Evolutionary conservation across 2,113 vertebrate species (phyloP), one percentile per base, ranked within the genome.

Genomic region (western clawed frog (Xenopus tropicalis)): DNA sequence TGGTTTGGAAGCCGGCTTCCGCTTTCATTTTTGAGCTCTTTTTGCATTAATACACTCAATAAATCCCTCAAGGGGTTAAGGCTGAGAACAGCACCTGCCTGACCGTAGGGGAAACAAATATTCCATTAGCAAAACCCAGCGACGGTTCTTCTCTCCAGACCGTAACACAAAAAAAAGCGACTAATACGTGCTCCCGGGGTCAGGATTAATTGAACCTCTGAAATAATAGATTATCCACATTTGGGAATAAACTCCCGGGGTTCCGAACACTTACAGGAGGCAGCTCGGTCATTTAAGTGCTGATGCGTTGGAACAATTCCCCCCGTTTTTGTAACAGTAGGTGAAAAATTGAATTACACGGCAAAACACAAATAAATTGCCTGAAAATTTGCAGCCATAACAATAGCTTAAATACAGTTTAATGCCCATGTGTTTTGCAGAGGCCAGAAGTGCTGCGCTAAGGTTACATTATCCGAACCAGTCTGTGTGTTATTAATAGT

Each of bases 181-280:
- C 61, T 42, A 61, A 54, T 63, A 69, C 46, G 14, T 14, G 37
- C 58, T 67, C 66, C 63, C 66, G 20, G 73, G 57, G 66, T 63
- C 22, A 42, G 58, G 73, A 76, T 76, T 74, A 74, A 74, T 74
- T 76, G 73, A 51, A 76, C 73, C 66, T 76, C 57, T 61, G 56
- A 69, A 76, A 67, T 69, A 14, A 76, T 76, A 76, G 43, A 69
- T 76, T 76, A 76, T 69, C 43, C 73, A 63, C 73, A 76, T 76
- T 76, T 69, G 46, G 57, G 66, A 76, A 69, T 68, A 76, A 76
- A 54, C 73, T 43, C 73, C 73, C 3, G 66, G 52, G 54, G 66
- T 76, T 76, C 44, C 23, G 69, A 76, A 62, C 73, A 69, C 73
- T 76, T 76, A 76, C 66, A 56, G 68, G 66, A 63, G 69, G 73